These are phyloP conservation scores for Rhodeus uyekii DNA, from an alignment of 2,797 vertebrate genomes.

Conservation along the genomic window DNA sequence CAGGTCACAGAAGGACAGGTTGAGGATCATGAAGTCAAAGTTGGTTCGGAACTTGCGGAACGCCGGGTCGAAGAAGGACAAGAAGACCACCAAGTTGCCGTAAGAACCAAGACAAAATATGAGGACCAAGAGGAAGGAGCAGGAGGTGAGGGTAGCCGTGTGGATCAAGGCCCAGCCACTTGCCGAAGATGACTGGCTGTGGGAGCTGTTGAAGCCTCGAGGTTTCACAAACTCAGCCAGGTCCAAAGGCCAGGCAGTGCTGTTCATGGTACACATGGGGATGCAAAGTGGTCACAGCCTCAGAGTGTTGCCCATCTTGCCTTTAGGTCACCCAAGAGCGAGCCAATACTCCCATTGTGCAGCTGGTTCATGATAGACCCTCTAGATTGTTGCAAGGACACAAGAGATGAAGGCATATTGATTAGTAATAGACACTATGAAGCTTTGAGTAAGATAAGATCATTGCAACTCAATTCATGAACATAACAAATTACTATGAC, in stretches of 20 bases:
- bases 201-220: constrained; percentile 69
- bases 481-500: background rate
- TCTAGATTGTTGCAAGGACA: constrained; percentile 31
- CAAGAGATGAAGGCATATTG: background rate
- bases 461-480: background rate
- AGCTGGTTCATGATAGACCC: constrained; percentile 4
- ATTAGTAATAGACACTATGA: background rate
- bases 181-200: constrained; percentile 58
- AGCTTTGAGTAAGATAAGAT: background rate
- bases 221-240: constrained; percentile 73
- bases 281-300: constrained; percentile 58
- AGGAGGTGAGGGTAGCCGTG: constrained; percentile 86
- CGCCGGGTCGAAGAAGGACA: constrained; percentile 95
- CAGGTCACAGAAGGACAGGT: constrained; percentile 95
- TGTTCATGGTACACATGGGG: constrained; percentile 82
- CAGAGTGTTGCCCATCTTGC: constrained; percentile 56
- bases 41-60: constrained; percentile 96
- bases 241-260: constrained; percentile 74
- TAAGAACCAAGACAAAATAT: constrained; percentile 96
- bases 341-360: constrained; percentile 10
- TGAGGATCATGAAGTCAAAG: constrained; percentile 98
- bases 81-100: constrained; percentile 93
- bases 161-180: constrained; percentile 82
- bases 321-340: constrained; percentile 33
- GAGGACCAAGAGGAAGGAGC: constrained; percentile 85